Evolutionary conservation across 2,113 vertebrate species (phyloP), one percentile per base, ranked within the genome.

Genomic region (Ageneiosus marmoratus): DNA sequence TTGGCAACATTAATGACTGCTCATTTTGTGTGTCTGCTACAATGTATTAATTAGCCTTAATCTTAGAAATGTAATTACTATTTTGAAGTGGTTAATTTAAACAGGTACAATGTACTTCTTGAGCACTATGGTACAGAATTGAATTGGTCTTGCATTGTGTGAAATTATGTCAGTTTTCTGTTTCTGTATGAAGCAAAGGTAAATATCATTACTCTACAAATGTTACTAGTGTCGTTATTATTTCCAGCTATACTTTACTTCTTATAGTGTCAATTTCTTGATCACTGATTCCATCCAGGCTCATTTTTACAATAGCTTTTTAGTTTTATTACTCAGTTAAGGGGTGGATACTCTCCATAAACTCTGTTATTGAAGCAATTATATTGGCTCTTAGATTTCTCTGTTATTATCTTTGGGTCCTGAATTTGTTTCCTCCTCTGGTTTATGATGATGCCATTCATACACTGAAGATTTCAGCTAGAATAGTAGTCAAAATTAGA

Each of bases 21-120:
- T 90, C 91, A 91, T 94, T 95, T 93, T 94, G 91, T 89, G 86
- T 92, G 91, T 88, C 86, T 92, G 50, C 94, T 94, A 92, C 95
- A 95, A 97, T 97, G 96, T 96, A 98, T 98, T 96, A 96, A 97
- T 96, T 95, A 96, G 95, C 92, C 95, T 89, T 89, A 92, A 93
- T 91, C 88, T 90, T 82, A 92, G 93, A 92, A 91, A 91, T 95
- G 95, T 94, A 92, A 95, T 96, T 96, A 92, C 87, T 94, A 91
- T 91, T 90, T 91, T 93, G 92, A 91, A 91, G 92, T 91, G 72
- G 87, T 89, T 92, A 89, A 92, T 90, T 90, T 84, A 88, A 92
- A 92, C 89, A 90, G 91, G 84, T 91, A 82, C 88, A 86, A 89
- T 83, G 84, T 90, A 90, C 76, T 77, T 0, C 60, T 76, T 86